A percentile compares a stretch with the other conserved stretches of the same genome.
Evolutionary conservation across 2,113 vertebrate genomes (phyloP).

Genomic region (Paedocypris sp.): DNA sequence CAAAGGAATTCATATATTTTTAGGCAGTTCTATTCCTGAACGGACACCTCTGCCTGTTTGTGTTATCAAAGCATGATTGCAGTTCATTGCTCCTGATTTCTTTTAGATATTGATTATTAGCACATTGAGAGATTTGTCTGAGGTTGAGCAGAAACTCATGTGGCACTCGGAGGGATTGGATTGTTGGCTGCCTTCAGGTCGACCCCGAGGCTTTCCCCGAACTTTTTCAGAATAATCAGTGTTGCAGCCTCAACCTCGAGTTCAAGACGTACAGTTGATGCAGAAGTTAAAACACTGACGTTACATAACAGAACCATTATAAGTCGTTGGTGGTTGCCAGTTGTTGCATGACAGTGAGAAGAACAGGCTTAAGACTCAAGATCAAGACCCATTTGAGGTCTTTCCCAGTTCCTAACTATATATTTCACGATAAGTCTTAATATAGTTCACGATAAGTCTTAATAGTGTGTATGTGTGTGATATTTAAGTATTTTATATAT

Average conservation of each 20-base stretch:
- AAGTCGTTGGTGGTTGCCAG: no score
- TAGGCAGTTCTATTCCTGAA: neutral
- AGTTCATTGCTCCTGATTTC: neutral
- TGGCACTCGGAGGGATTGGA: neutral
- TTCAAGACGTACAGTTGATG: neutral
- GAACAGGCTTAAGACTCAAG: no score
- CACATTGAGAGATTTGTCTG: neutral
- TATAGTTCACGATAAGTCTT: no score
- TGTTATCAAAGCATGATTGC: neutral
- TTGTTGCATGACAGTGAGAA: no score
- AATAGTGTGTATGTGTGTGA: no score
- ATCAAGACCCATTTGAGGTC: no score
- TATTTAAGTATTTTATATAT: no score
- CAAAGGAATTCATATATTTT: no score
- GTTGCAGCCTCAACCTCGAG: neutral
- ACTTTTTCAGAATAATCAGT: neutral
- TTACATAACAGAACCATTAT: no score
- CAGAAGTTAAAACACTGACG: neutral
- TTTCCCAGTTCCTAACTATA: no score
- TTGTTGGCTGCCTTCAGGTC: neutral
- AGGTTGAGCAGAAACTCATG: neutral
- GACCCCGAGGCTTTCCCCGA: neutral
- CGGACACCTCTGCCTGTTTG: neutral
- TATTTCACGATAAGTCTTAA: no score
- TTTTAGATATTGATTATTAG: conserved; percentile 4